These are phyloP conservation scores for Erinaceus europaeus DNA, from an alignment of 2,113 vertebrate genomes.

Conservation along the genomic window DNA sequence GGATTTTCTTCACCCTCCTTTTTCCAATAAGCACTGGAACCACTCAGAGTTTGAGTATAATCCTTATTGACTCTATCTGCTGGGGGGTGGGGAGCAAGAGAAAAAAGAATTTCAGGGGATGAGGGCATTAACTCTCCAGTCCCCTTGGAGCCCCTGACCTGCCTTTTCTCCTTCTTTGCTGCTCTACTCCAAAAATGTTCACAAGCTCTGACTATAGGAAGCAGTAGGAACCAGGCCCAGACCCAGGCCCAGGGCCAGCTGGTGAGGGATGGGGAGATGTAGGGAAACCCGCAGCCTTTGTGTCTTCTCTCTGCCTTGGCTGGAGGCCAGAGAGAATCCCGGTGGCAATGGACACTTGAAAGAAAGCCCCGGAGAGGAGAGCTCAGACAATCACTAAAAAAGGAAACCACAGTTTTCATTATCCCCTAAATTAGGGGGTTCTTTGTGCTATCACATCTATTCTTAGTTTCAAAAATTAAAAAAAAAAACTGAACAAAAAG, in stretches of 20 bases:
- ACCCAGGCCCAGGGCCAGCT: neutral
- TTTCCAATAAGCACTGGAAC: constrained; percentile 70
- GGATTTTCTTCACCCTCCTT: constrained; percentile 52
- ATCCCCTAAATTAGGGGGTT: constrained; percentile 57
- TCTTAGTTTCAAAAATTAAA: constrained; percentile 33
- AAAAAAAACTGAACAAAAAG: constrained; percentile 10
- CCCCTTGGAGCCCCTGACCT: neutral
- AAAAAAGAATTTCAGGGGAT: neutral
- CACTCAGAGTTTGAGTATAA: constrained; percentile 70
- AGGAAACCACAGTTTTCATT: constrained; percentile 59
- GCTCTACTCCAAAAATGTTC: neutral
- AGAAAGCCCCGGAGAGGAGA: constrained; percentile 7
- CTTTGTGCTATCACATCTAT: constrained; percentile 60
- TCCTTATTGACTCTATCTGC: constrained; percentile 78
- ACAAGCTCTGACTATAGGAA: neutral
- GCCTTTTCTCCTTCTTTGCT: neutral
- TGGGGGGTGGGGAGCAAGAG: neutral
- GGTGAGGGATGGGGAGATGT: neutral
- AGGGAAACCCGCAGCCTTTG: constrained; percentile 7
- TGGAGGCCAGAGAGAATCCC: constrained; percentile 8
- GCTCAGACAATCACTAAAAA: constrained; percentile 19
- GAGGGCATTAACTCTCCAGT: neutral
- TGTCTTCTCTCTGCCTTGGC: constrained; percentile 33
- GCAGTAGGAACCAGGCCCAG: neutral
- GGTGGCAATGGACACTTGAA: constrained; percentile 29